Conservation (phyloP, 1,140 invertebrate species). For the Telenomus remus region DNA sequence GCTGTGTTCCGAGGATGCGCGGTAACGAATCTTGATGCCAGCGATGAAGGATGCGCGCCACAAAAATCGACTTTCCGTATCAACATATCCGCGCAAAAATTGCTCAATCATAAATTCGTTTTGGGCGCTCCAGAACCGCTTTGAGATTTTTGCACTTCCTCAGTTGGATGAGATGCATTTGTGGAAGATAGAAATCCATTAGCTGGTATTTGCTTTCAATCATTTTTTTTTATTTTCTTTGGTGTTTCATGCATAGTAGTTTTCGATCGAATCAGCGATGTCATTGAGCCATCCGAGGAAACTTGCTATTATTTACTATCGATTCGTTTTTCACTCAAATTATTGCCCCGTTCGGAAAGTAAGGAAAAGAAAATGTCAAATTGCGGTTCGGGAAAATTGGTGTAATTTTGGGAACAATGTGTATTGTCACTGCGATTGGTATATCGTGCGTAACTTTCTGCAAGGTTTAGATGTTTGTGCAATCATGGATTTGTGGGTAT, state of each 20-base stretch:
- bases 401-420: no score
- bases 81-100: conserved; percentile 36
- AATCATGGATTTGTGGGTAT: no score
- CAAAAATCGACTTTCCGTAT: conserved; percentile 32
- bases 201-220: not conserved
- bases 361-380: no score
- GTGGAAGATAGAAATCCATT: conserved; percentile 1
- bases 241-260: no score
- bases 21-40: conserved; percentile 45
- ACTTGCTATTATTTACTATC: no score
- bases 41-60: conserved; percentile 38
- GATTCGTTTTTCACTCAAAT: no score
- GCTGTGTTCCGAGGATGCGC: conserved; percentile 49
- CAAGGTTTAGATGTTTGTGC: no score
- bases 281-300: no score
- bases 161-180: not conserved
- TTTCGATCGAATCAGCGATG: no score
- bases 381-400: no score
- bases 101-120: conserved; percentile 50
- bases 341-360: not conserved
- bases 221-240: not conserved
- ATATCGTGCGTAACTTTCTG: no score
- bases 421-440: no score
- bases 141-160: conserved; percentile 15
- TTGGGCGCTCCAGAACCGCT: conserved; percentile 11